A percentile compares a stretch with the other conserved stretches of the same genome.
phyloP scores from a whole-genome alignment of 2,113 vertebrate species.

The Meles meles region DNA sequence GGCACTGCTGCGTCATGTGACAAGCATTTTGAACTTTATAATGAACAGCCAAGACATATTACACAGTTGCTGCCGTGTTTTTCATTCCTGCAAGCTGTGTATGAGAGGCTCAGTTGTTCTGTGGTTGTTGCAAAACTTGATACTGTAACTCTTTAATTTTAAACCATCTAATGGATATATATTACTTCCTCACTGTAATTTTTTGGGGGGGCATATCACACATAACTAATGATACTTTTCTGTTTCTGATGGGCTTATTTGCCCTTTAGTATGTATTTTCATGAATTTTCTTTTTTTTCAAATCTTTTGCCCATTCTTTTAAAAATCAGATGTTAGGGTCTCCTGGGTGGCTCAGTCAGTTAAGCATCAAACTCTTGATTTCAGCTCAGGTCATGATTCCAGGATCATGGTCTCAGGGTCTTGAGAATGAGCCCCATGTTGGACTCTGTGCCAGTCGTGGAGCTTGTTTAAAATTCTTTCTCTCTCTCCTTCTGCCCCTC shows the following conservation, averaged over 20 bases:
- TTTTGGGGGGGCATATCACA: not conserved
- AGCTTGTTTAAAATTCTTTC: too few species aligned
- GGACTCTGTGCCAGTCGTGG: too few species aligned
- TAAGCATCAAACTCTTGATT: too few species aligned
- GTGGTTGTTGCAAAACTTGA: not conserved
- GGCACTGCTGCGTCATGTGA: not conserved
- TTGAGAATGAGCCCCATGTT: too few species aligned
- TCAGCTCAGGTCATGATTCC: too few species aligned
- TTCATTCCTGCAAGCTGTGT: not conserved
- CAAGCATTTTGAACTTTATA: not conserved
- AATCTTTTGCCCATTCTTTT: not conserved
- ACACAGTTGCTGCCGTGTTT: not conserved
- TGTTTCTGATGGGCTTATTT: not conserved
- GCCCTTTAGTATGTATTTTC: not conserved
- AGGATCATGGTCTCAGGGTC: too few species aligned
- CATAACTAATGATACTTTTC: not conserved
- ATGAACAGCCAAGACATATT: not conserved
- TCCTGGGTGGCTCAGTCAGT: too few species aligned
- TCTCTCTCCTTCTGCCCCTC: too few species aligned
- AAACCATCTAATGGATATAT: not conserved
- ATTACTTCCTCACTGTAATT: not conserved
- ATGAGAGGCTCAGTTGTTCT: not conserved
- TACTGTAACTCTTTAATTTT: not conserved
- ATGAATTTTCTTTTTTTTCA: not conserved
- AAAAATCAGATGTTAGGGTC: not conserved